Conservation (phyloP, 2,888 invertebrate genomes). For the Perizoma flavofasciatum region DNA sequence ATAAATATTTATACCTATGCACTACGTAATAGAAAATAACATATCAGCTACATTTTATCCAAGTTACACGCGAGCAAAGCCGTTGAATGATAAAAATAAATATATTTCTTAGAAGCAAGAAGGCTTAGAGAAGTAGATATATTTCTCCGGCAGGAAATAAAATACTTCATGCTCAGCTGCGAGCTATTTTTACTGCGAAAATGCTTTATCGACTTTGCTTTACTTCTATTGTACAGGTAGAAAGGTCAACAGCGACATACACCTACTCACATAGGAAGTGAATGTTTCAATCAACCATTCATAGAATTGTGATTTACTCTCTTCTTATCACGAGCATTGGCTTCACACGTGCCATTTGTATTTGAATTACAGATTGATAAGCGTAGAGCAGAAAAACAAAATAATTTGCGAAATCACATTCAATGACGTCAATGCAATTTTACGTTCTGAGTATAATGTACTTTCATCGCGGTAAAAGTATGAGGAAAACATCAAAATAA, state of each 20-base stretch:
- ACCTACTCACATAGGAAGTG: neutral
- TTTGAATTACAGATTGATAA: constrained; percentile 44
- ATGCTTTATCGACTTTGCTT: constrained; percentile 6
- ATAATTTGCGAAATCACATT: constrained; percentile 35
- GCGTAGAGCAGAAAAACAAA: constrained; percentile 32
- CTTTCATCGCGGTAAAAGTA: neutral
- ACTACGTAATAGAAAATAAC: no score
- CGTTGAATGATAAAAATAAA: no score
- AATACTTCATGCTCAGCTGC: neutral
- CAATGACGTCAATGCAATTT: constrained; percentile 38
- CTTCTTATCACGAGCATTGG: constrained; percentile 47
- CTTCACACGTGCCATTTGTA: constrained; percentile 46
- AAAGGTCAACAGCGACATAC: constrained; percentile 9
- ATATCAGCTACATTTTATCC: no score
- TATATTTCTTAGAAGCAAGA: no score
- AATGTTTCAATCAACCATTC: constrained; percentile 31
- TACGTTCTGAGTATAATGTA: constrained; percentile 11
- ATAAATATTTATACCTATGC: no score
- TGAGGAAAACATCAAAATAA: neutral
- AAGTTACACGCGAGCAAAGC: no score
- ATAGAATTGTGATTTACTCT: constrained; percentile 32
- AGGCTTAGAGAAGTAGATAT: no score
- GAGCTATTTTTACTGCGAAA: neutral
- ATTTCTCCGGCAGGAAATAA: neutral
- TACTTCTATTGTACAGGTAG: neutral